Evolutionary conservation across 2,113 vertebrate species (phyloP), one percentile per base, ranked within the genome.

Genomic region (Setophaga coronata): DNA sequence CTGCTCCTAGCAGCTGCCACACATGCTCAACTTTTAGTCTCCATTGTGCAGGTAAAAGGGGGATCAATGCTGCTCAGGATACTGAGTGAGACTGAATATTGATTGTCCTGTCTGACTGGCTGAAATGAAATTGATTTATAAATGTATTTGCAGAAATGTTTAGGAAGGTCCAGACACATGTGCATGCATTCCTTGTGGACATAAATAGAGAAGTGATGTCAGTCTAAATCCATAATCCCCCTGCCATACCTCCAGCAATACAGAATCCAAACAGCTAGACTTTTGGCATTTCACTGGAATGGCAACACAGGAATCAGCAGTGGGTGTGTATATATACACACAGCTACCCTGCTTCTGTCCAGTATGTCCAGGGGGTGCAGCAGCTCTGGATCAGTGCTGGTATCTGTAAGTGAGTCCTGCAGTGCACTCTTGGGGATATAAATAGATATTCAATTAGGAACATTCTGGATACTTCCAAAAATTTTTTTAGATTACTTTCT

Each of bases 301-400:
- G 51, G 45, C 28, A 73, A n/a, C 31, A 7, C 1, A 80, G 0
- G 3, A 77, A 11, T 40, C 26, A 40, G 60, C 4, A 6, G 5
- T 40, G 18, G 14, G 24, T 34, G 2, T 58, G 25, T 42, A 14
- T 2, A 1, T 17, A 10, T 17, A 24, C 14, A 53, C 57, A 72
- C n/a, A 66, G 20, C 21, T 57, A 25, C 14, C 14, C 67, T 4
- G 1, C 31, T 61, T 51, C 62, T 77, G 20, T 43, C 18, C 58
- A 20, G 57, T 10, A 2, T 19, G 5, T 34, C 14, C 11, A 1
- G 17, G 11, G 31, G 4, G 6, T 1, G 1, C 10, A 25, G 33
- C 36, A 83, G 20, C n/a, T 73, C 71, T 58, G 62, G 7, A 8
- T 42, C 21, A 34, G 19, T 21, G 8, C 21, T 56, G 54, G 50